A percentile compares a stretch with the other conserved stretches of the same genome.
Conservation (phyloP, 2,113 vertebrate genomes). For the Athene noctua region DNA sequence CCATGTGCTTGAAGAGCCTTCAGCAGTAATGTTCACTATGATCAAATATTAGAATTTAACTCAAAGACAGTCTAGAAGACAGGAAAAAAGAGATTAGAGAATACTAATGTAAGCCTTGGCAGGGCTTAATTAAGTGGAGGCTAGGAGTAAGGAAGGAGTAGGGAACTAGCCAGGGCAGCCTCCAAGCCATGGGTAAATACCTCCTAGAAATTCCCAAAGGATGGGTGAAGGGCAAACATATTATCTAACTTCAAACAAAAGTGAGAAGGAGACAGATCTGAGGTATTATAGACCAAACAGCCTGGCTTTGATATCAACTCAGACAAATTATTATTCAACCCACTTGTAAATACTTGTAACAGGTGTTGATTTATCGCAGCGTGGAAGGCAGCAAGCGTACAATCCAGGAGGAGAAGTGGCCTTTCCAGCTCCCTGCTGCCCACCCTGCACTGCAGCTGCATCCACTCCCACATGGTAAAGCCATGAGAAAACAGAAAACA, state of each 20-base stretch:
- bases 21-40: background rate
- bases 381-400: background rate
- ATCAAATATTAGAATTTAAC: background rate
- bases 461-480: background rate
- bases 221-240: background rate
- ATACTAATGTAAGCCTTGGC: background rate
- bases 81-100: background rate
- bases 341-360: background rate
- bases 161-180: background rate
- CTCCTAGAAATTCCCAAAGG: background rate
- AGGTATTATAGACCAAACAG: conserved; percentile 7
- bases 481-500: conserved; percentile 50
- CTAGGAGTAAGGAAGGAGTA: background rate
- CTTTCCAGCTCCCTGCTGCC: background rate
- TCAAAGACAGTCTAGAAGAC: background rate
- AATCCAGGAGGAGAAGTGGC: background rate
- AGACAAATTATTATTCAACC: conserved; percentile 27
- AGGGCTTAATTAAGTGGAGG: background rate
- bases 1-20: background rate
- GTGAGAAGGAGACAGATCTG: background rate
- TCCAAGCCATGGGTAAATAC: background rate
- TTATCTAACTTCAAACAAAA: conserved; percentile 35
- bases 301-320: background rate
- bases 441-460: background rate
- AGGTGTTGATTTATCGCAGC: background rate